Evolutionary conservation across 2,888 invertebrate species (phyloP).

Genomic region (Zeuzera pyrina): DNA sequence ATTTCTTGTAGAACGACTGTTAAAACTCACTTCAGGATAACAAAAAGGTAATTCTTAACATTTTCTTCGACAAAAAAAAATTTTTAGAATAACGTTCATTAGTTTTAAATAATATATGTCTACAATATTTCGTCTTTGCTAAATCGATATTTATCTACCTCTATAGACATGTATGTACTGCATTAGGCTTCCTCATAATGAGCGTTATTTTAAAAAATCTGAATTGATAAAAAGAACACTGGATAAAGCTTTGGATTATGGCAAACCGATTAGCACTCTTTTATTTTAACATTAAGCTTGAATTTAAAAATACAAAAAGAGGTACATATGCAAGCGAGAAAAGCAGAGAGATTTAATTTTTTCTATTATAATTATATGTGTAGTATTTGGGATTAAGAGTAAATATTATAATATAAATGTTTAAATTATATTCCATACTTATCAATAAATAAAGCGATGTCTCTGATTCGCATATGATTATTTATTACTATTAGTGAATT

Average conservation of each 20-base stretch:
- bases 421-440: constrained; percentile 31
- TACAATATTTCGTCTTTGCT: too few species aligned
- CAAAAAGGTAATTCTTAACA: constrained; percentile 19
- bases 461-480: constrained; percentile 29
- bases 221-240: too few species aligned
- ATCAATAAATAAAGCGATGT: constrained; percentile 30
- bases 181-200: too few species aligned
- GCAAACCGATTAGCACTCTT: constrained; percentile 42
- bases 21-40: too few species aligned
- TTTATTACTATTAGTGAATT: constrained; percentile 33
- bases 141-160: too few species aligned
- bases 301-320: constrained; percentile 28
- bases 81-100: constrained; percentile 11
- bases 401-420: constrained; percentile 2
- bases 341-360: constrained; percentile 28
- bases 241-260: too few species aligned
- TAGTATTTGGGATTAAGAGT: constrained; percentile 18
- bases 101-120: background rate
- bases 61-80: constrained; percentile 9
- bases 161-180: too few species aligned
- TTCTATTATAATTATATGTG: constrained; percentile 26
- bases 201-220: too few species aligned
- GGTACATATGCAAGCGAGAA: constrained; percentile 25
- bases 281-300: constrained; percentile 29
- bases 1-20: too few species aligned